Evolutionary conservation across 1,140 invertebrate genomes (phyloP).

Genomic region (Rhopalosiphum maidis): DNA sequence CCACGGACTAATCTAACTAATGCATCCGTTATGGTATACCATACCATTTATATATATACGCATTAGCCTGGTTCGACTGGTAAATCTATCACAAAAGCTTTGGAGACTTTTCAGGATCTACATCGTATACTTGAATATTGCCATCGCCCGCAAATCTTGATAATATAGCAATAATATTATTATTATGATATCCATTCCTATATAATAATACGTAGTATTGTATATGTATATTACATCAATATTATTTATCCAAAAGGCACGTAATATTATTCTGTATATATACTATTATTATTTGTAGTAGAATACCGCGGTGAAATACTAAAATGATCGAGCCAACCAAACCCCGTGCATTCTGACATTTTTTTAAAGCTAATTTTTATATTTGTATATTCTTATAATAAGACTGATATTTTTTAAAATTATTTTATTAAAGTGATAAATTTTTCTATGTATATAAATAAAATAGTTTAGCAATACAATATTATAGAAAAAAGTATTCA

Average conservation of each 20-base stretch:
- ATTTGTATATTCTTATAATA: no score
- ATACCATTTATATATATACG: neutral
- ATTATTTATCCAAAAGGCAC: neutral
- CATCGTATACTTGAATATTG: neutral
- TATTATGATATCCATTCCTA: neutral
- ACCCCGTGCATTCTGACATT: neutral
- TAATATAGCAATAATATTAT: neutral
- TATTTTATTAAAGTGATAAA: neutral
- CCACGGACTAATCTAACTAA: conserved; percentile 31
- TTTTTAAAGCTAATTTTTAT: neutral
- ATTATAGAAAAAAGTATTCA: neutral
- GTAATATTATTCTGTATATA: neutral
- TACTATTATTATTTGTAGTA: neutral
- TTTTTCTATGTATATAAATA: neutral
- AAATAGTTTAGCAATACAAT: neutral
- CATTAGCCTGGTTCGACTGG: neutral
- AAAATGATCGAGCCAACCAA: neutral
- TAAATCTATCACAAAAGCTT: conserved; percentile 11
- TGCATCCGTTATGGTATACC: neutral
- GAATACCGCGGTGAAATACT: neutral
- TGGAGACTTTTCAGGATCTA: neutral
- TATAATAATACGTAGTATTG: no score
- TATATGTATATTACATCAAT: no score
- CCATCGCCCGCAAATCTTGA: neutral
- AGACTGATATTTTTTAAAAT: neutral